Base-by-base conservation (phyloP, 2,797 vertebrate species). In the Rhinella marina region DNA sequence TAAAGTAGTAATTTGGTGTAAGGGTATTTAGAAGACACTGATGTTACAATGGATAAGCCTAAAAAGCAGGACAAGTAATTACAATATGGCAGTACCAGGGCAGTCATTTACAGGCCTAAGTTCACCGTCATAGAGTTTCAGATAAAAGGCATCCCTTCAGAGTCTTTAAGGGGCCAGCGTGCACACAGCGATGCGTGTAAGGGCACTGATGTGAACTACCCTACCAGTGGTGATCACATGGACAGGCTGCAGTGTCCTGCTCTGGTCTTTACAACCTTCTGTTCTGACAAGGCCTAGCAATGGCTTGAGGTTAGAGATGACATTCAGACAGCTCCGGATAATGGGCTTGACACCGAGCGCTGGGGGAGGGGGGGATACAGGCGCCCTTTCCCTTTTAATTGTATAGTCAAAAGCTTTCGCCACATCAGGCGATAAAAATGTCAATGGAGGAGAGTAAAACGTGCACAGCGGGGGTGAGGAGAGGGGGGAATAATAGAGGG, bases 361-460 rank as follows among this genome's bases (percentile, higher is more conserved):
- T 29, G 82, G 54, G 87, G 76, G 83, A 56, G 84, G 66, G 70
- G 66, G 70, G 68, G 17, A 41, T 1, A 3, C n/a, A 70, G 10
- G 27, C 90, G 87, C 91, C 79, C 88, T 91, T 92, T 91, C 89
- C 90, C 88, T 90, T 92, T 92, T 91, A 91, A 91, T 89, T 91
- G 88, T 90, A 91, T 92, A 90, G 86, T 92, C 92, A 90, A 91
- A 93, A 93, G 91, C 91, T 92, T 92, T 92, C 93, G 91, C 92
- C 90, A 90, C 61, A 91, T 89, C 88, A 90, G 88, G 90, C 90
- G 91, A 90, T 91, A 92, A 91, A 93, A 88, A 83, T 83, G 78
- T 80, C 87, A 86, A 77, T 86, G 66, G 54, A 62, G 73, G 79
- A 76, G 50, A 83, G 81, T 75, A 78, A 77, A 52, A 77, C 59